Conservation (phyloP, 2,797 vertebrate genomes). For the Halcyon chelicuti region DNA sequence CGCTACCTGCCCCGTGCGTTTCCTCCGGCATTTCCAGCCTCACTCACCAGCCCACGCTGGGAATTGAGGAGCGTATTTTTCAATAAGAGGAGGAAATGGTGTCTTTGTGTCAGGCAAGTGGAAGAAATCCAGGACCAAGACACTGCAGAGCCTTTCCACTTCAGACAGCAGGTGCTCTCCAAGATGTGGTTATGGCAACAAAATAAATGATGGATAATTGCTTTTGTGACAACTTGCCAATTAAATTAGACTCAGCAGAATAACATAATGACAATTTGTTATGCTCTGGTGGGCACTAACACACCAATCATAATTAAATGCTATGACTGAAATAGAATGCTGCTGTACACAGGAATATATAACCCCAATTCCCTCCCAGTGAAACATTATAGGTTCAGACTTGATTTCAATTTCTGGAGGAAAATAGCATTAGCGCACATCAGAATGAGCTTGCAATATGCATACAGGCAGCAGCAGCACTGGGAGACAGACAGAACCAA, state of each 20-base stretch:
- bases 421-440: constrained; percentile 84
- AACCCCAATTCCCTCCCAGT: constrained; percentile 88
- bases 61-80: constrained; percentile 38
- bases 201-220: constrained; percentile 96
- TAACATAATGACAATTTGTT: constrained; percentile 97
- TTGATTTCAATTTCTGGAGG: constrained; percentile 86
- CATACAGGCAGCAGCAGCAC: constrained; percentile 56
- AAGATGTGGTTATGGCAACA: constrained; percentile 92
- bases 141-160: constrained; percentile 73
- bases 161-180: constrained; percentile 90
- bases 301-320: constrained; percentile 97
- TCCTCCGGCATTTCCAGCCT: not conserved
- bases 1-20: not conserved
- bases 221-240: constrained; percentile 96
- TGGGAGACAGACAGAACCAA: constrained; percentile 7
- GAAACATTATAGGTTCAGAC: constrained; percentile 87
- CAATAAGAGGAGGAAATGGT: constrained; percentile 70
- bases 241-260: constrained; percentile 96
- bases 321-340: constrained; percentile 89
- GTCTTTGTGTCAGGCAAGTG: constrained; percentile 77
- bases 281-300: constrained; percentile 94
- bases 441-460: constrained; percentile 74
- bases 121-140: constrained; percentile 78
- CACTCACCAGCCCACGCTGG: not conserved
- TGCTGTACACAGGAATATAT: constrained; percentile 85